Conservation (phyloP, 2,797 vertebrate species). For the Bradypodion ventrale region DNA sequence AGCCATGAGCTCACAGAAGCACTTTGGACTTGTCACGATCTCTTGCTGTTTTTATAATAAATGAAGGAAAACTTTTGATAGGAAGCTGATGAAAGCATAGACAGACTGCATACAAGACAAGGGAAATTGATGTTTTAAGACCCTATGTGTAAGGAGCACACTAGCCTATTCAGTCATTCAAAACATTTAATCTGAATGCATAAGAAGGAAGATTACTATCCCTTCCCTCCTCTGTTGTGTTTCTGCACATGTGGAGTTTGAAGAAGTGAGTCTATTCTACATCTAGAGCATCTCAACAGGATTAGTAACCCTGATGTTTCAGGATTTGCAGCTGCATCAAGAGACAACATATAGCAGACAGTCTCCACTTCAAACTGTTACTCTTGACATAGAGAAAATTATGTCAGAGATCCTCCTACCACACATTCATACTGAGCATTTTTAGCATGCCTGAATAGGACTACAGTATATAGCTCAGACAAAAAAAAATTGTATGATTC, state of each 20-base stretch:
- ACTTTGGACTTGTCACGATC: not conserved
- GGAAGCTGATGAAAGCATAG: not conserved
- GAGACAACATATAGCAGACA: not conserved
- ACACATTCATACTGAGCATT: not conserved
- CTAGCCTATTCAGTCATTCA: too few relatives aligned
- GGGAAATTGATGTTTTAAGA: not conserved
- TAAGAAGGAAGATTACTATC: too few relatives aligned
- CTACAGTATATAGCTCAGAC: not conserved
- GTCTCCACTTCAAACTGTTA: not conserved
- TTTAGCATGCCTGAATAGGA: not conserved
- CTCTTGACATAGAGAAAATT: too few relatives aligned
- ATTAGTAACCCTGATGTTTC: too few relatives aligned
- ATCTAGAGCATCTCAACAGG: too few relatives aligned
- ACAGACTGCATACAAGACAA: too few relatives aligned
- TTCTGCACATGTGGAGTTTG: too few relatives aligned
- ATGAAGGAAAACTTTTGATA: not conserved
- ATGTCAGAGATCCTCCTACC: too few relatives aligned
- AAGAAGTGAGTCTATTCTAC: too few relatives aligned
- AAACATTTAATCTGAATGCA: too few relatives aligned
- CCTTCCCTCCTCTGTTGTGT: too few relatives aligned
- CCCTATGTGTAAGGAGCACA: not conserved
- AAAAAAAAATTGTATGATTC: not conserved
- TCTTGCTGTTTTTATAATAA: not conserved
- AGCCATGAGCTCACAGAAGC: not conserved
- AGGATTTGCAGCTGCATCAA: too few relatives aligned